Conservation (phyloP, 2,113 vertebrate genomes). For the Perccottus glenii region DNA sequence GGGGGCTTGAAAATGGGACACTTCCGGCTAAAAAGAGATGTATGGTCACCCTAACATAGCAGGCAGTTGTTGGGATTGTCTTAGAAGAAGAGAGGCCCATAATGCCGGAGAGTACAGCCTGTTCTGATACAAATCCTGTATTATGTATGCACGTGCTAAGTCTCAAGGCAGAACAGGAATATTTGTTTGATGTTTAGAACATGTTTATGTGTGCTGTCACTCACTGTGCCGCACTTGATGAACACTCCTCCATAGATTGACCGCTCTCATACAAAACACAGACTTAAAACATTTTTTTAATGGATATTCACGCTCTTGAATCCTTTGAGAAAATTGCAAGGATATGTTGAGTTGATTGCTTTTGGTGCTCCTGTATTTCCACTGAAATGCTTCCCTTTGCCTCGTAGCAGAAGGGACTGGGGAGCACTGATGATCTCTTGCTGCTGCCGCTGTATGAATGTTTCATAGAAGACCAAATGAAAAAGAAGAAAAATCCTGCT, state of each 20-base stretch:
- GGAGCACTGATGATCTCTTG: constrained; percentile 55
- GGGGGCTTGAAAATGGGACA: too few species aligned
- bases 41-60: too few species aligned
- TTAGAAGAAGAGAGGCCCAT: neutral
- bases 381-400: constrained; percentile 40
- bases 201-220: constrained; percentile 5
- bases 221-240: neutral
- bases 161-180: neutral
- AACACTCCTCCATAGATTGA: constrained; percentile 24
- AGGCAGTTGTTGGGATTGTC: too few species aligned
- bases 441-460: constrained; percentile 63
- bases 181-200: constrained; percentile 1
- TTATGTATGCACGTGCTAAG: constrained; percentile 13
- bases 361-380: constrained; percentile 40
- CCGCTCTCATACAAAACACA: neutral
- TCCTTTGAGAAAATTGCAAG: constrained; percentile 52
- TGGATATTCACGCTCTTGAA: constrained; percentile 31
- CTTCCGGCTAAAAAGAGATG: too few species aligned
- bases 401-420: constrained; percentile 41
- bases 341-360: constrained; percentile 66
- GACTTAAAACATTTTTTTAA: constrained; percentile 40
- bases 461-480: constrained; percentile 61
- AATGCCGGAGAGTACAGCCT: constrained; percentile 17
- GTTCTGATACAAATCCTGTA: constrained; percentile 27
- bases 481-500: constrained; percentile 49